Conservation (phyloP, 1,140 invertebrate species). For the Cryptotermes secundus region DNA sequence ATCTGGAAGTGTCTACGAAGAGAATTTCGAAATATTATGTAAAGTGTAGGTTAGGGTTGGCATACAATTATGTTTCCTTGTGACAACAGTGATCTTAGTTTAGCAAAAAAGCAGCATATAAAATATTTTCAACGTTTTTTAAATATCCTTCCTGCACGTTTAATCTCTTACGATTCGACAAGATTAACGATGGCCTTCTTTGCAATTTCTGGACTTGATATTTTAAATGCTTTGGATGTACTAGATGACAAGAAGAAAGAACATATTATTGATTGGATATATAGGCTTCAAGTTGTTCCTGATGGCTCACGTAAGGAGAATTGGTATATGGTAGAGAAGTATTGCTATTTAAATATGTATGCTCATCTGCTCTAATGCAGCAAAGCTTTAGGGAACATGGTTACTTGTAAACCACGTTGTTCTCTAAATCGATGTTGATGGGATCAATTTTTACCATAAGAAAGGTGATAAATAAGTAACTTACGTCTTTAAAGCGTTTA, state of each 20-base stretch:
- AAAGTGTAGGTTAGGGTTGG: neutral
- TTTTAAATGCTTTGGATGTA: slow-evolving; percentile 71
- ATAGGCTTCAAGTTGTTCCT: slow-evolving; percentile 76
- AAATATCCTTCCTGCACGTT: slow-evolving; percentile 60
- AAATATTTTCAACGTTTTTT: slow-evolving; percentile 62
- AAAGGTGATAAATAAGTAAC: too few species aligned
- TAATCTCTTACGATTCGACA: slow-evolving; percentile 63
- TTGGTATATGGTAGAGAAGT: neutral
- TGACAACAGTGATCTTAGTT: neutral
- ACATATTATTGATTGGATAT: slow-evolving; percentile 87
- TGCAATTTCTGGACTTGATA: slow-evolving; percentile 84
- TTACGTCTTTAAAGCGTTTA: too few species aligned
- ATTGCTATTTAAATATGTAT: too few species aligned
- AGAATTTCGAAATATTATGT: neutral
- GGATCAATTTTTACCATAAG: too few species aligned
- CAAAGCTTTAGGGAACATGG: neutral
- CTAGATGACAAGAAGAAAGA: slow-evolving; percentile 61
- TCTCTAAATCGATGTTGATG: too few species aligned
- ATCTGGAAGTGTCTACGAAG: neutral
- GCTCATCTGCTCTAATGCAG: too few species aligned
- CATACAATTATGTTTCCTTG: neutral
- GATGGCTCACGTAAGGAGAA: slow-evolving; percentile 54
- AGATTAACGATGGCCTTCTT: slow-evolving; percentile 88
- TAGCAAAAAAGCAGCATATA: slow-evolving; percentile 48
- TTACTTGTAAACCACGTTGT: too few species aligned